These are phyloP conservation scores for Leontopithecus rosalia DNA, from an alignment of 2,797 vertebrate species.

Conservation along the genomic window DNA sequence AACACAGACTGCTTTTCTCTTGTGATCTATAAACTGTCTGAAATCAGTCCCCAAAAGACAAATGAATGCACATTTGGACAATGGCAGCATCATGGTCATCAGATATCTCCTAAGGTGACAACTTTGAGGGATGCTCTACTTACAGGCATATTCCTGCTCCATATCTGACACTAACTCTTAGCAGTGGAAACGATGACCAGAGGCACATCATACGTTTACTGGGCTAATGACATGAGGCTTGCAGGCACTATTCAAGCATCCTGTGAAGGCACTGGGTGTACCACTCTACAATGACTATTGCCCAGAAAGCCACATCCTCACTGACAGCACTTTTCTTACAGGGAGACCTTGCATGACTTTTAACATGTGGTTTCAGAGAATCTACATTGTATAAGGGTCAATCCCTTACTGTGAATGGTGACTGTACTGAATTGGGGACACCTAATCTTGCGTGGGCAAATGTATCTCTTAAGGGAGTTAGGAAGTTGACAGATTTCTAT, in stretches of 20 bases:
- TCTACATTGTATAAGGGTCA: not conserved
- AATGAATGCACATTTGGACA: not conserved
- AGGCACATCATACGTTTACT: not conserved
- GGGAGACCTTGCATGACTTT: not conserved
- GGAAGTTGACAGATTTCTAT: not conserved
- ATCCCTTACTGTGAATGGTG: not conserved
- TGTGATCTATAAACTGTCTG: not conserved
- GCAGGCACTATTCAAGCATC: not conserved
- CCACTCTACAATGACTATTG: not conserved
- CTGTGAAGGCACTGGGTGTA: too few species aligned
- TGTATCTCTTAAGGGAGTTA: not conserved
- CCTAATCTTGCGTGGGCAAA: not conserved
- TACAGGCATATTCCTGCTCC: not conserved
- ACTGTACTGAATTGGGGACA: not conserved
- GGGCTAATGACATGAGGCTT: not conserved
- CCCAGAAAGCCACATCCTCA: not conserved
- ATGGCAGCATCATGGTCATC: not conserved
- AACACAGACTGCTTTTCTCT: not conserved
- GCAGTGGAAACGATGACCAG: not conserved
- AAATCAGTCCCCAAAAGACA: not conserved
- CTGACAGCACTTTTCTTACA: not conserved
- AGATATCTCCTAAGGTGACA: not conserved
- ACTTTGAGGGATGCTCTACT: not conserved
- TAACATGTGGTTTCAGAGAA: not conserved
- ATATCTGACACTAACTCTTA: not conserved